A percentile compares a stretch with the other conserved stretches of the same genome.
Evolutionary conservation across 1,140 invertebrate genomes (phyloP).

Genomic region (Harlomillsia oculata): DNA sequence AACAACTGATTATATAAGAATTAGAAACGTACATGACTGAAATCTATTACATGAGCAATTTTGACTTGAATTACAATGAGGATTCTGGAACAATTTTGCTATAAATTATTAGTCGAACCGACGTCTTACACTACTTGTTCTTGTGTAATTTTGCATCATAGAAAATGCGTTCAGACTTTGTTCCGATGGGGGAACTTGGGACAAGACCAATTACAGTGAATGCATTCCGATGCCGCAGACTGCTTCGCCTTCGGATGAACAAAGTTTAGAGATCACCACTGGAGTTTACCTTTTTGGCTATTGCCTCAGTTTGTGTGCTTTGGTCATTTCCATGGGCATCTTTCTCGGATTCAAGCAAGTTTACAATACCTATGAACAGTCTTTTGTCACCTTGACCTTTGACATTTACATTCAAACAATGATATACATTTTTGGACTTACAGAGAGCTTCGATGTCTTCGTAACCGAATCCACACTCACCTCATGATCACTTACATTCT

Average conservation of each 20-base stretch:
- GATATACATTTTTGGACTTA: not conserved
- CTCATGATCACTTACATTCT: constrained; percentile 74
- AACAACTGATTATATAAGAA: too few species aligned
- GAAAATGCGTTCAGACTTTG: constrained; percentile 65
- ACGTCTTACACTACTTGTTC: too few species aligned
- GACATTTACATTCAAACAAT: too few species aligned
- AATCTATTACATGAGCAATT: too few species aligned
- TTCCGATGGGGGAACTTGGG: constrained; percentile 57
- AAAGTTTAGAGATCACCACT: constrained; percentile 24
- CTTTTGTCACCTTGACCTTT: too few species aligned
- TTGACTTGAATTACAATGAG: too few species aligned
- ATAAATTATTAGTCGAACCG: too few species aligned
- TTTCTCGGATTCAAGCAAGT: constrained; percentile 74
- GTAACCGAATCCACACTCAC: constrained; percentile 85
- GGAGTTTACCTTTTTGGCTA: constrained; percentile 32
- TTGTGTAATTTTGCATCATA: too few species aligned
- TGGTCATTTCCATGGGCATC: constrained; percentile 63
- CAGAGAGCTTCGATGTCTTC: constrained; percentile 80
- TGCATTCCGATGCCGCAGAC: constrained; percentile 42
- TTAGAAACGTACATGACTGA: too few species aligned
- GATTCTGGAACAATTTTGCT: too few species aligned
- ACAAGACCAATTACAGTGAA: constrained; percentile 55
- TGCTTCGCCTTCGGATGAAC: constrained; percentile 4
- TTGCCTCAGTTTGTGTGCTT: constrained; percentile 52
- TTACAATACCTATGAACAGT: too few species aligned